A percentile compares a stretch with the other conserved stretches of the same genome.
Evolutionary conservation across 1,140 invertebrate genomes (phyloP).

Genomic region (Hormaphis cornu): DNA sequence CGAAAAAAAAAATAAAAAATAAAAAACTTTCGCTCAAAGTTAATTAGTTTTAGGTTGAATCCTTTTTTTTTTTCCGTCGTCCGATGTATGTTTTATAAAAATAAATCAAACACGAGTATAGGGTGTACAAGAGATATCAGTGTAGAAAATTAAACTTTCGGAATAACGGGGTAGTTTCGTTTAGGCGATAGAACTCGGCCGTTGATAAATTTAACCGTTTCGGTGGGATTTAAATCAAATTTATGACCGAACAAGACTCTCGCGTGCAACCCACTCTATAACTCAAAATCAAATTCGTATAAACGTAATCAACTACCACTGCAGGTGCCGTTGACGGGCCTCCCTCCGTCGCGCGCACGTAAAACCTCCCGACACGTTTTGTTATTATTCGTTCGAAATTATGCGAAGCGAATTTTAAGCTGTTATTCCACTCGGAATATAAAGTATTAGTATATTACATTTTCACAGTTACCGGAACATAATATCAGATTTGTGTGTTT

Average conservation of each 20-base stretch:
- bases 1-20: not conserved
- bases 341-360: not conserved
- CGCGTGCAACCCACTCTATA: not conserved
- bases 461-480: too few relatives aligned
- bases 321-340: conserved; percentile 7
- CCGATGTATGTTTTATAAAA: not conserved
- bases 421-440: too few relatives aligned
- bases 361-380: too few relatives aligned
- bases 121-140: conserved; percentile 2
- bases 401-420: too few relatives aligned
- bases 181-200: not conserved
- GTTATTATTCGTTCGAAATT: not conserved
- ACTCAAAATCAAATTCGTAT: conserved; percentile 25
- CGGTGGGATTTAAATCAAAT: conserved; percentile 12
- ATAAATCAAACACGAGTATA: too few relatives aligned
- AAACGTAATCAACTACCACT: conserved; percentile 18
- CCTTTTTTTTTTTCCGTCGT: not conserved
- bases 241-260: conserved; percentile 6
- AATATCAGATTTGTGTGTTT: too few relatives aligned
- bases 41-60: conserved; percentile 20
- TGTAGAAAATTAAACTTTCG: conserved; percentile 12
- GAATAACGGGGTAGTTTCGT: conserved; percentile 12
- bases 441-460: too few relatives aligned
- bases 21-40: conserved; percentile 1
- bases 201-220: conserved; percentile 18